These are phyloP conservation scores for Noctua janthina DNA, from an alignment of 2,888 invertebrate species.

Conservation along the genomic window DNA sequence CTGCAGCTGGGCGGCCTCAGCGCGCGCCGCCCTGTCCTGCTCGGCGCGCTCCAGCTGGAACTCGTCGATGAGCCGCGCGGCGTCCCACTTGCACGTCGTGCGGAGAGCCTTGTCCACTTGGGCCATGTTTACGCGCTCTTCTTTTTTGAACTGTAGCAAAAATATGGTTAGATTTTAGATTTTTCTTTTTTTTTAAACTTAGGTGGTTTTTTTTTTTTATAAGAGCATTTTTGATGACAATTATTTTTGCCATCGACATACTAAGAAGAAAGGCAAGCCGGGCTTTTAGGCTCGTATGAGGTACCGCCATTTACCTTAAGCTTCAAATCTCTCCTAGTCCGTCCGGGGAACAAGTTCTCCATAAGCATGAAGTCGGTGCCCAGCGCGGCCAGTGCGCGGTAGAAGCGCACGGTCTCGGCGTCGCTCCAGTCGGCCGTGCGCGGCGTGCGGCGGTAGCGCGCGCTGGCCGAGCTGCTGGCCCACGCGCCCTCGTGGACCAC, in stretches of 20 bases:
- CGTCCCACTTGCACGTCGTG: constrained; percentile 93
- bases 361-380: constrained; percentile 98
- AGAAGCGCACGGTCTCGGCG: constrained; percentile 96
- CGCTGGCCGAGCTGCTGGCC: constrained; percentile 83
- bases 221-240: too few relatives aligned
- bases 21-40: constrained; percentile 68
- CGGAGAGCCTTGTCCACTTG: constrained; percentile 94
- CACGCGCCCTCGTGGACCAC: constrained; percentile 92
- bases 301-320: constrained; percentile 90
- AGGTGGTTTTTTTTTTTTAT: too few relatives aligned
- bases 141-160: constrained; percentile 93
- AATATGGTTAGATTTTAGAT: neutral
- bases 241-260: too few relatives aligned
- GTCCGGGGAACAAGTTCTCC: constrained; percentile 94
- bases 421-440: constrained; percentile 94
- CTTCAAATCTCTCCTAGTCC: constrained; percentile 95
- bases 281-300: too few relatives aligned
- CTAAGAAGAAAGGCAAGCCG: too few relatives aligned
- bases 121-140: constrained; percentile 94
- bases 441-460: constrained; percentile 92
- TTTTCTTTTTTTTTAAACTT: too few relatives aligned
- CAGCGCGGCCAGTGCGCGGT: constrained; percentile 96
- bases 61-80: constrained; percentile 75
- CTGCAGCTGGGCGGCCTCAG: constrained; percentile 68
- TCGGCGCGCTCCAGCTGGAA: constrained; percentile 78